Evolutionary conservation across 2,888 invertebrate genomes (phyloP), one percentile per base, ranked within the genome.

Genomic region (Ophioninae sp.): DNA sequence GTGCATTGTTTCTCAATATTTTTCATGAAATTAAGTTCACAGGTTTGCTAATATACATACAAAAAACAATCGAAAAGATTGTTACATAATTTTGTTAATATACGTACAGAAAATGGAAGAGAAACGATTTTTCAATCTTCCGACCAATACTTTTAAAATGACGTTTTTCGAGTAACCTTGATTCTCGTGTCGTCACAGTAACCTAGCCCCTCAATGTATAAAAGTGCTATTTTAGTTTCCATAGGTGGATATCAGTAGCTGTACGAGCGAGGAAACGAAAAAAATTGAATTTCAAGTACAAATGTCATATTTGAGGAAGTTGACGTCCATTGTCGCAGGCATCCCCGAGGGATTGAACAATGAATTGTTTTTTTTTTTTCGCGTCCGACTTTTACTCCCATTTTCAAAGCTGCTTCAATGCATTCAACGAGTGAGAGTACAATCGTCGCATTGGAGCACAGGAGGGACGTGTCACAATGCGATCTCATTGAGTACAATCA

Each of bases 371-470:
- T n/a, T 30, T 30, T 64, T 75, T 65, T 56, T n/a, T 30, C 30
- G 30, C 21, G 68, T 50, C 50, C 68, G n/a, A 56, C 37, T 7
- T 20, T 20, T 56, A 7, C 44, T 37, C 37, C 65, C 70, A 76
- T 50, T 68, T 73, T 44, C 79, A 79, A 76, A 69, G 72, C 67
- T 82, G 61, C 76, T 84, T 72, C 75, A 73, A 78, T 78, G 69
- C 74, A 59, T 83, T 61, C 23, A 44, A 57, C 59, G 44, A 74
- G 39, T 79, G 68, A 77, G 67, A 70, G 30, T 76, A 0, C 70
- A 37, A 77, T 83, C 44, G 80, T 56, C 64, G 8, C 39, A 57
- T 74, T 64, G 39, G 30, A 37, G 62, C 39, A 50, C 70, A 59
- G 50, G 68, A 30, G 37, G 68, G 39, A 77, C 77, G 73, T 64